Evolutionary conservation across 2,888 invertebrate genomes (phyloP).

Genomic region (Caprella mutica): DNA sequence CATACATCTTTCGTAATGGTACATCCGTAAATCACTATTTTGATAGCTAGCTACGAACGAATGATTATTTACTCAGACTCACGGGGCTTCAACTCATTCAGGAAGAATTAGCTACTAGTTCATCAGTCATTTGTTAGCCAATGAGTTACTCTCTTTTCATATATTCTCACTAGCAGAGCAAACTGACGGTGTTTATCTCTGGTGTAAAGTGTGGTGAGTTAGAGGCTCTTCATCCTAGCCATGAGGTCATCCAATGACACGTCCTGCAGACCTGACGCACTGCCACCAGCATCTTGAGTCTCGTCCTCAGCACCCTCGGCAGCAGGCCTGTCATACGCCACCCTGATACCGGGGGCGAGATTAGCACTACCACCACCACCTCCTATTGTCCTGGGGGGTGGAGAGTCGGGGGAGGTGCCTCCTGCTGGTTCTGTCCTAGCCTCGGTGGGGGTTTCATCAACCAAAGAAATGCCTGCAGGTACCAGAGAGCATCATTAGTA

Average conservation of each 20-base stretch:
- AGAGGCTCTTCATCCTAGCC: conserved; percentile 82
- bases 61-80: too few relatives aligned
- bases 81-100: too few relatives aligned
- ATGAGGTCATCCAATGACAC: conserved; percentile 77
- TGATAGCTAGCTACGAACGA: too few relatives aligned
- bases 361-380: conserved; percentile 38
- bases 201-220: conserved; percentile 38
- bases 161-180: too few relatives aligned
- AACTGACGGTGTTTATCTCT: too few relatives aligned
- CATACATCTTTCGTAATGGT: too few relatives aligned
- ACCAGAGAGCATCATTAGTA: too few relatives aligned
- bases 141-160: too few relatives aligned
- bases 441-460: conserved; percentile 56
- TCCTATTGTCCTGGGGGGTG: conserved; percentile 15
- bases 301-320: conserved; percentile 4
- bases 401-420: conserved; percentile 5
- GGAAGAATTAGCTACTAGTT: too few relatives aligned
- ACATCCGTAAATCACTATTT: too few relatives aligned
- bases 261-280: conserved; percentile 19
- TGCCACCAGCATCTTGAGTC: conserved; percentile 39
- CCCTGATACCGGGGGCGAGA: conserved; percentile 48
- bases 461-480: conserved; percentile 43
- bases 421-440: conserved; percentile 28
- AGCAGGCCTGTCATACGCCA: conserved; percentile 52
- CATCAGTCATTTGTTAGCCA: too few relatives aligned